phyloP scores from a whole-genome alignment of 2,113 vertebrate species.

The Sinocyclocheilus grahami region DNA sequence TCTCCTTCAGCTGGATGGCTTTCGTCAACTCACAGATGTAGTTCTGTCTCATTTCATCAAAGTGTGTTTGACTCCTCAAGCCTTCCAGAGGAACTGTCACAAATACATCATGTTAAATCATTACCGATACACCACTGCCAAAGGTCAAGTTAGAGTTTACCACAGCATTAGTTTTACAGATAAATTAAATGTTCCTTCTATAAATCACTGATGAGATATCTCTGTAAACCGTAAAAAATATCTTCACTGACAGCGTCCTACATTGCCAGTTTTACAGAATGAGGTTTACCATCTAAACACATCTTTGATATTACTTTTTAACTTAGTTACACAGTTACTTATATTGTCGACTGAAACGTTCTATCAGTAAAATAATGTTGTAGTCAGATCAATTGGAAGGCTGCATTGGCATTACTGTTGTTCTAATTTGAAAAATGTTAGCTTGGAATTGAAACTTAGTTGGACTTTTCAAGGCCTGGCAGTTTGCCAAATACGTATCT shows the following conservation, averaged over 20 bases:
- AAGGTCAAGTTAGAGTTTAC: not conserved
- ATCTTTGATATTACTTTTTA: not conserved
- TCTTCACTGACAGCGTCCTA: not conserved
- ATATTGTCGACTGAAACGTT: not conserved
- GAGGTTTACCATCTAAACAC: not conserved
- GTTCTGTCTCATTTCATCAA: slow-evolving; percentile 95
- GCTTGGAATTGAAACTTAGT: not conserved
- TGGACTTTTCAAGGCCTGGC: not conserved
- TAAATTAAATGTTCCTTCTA: not conserved
- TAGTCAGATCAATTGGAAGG: not conserved
- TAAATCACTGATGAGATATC: not conserved
- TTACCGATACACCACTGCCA: not conserved
- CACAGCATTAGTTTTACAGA: not conserved
- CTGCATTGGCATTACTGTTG: not conserved
- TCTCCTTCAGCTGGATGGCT: slow-evolving; percentile 88
- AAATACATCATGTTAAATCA: not conserved
- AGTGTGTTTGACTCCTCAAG: slow-evolving; percentile 89
- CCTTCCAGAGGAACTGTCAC: slow-evolving; percentile 93
- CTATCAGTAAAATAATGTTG: not conserved
- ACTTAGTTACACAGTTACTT: not conserved
- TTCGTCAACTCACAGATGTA: slow-evolving; percentile 94
- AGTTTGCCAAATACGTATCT: not conserved
- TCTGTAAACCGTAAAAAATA: not conserved
- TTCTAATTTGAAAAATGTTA: not conserved
- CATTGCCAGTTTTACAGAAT: not conserved